Evolutionary conservation across 2,113 vertebrate genomes (phyloP), one percentile per base, ranked within the genome.

Genomic region (Pseudorhombus dupliciocellatus): DNA sequence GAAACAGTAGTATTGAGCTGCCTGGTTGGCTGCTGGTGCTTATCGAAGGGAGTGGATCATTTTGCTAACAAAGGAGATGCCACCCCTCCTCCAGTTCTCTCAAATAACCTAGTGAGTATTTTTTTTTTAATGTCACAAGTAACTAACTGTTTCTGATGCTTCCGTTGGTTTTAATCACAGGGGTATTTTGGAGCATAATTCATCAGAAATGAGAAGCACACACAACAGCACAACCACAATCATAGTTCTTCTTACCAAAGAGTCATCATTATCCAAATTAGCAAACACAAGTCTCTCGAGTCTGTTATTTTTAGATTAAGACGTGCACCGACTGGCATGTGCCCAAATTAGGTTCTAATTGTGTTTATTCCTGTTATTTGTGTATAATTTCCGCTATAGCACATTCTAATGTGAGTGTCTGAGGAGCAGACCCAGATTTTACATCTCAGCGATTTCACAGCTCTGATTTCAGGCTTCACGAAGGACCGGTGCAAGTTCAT

Each of bases 361-460:
- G 42, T 46, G 42, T 18, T 18, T 46, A 16, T 50, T n/a, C 18
- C 46, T 8, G 46, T 21, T 50, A 50, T 50, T n/a, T 1, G 6
- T n/a, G 46, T 50, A 20, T 50, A 20, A 40, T 31, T 9, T 18
- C 4, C 16, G 42, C 18, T 18, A 46, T 18, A 46, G 14, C 42
- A 18, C 42, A 31, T 66, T 31, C 1, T n/a, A 15, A 6, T 42
- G 7, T 48, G 31, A 4, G 11, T 25, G 42, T 56, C 24, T 62
- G 28, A 48, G 59, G 6, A 46, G 11, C 40, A 24, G 53, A 44
- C 4, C 18, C 21, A 4, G 21, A 30, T 53, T 54, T 57, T 24
- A 57, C 59, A 58, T 54, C 37, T 48, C 26, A 71, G 3, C 10
- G 20, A 56, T 66, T 71, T 71, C 21, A 70, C 21, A 57, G 6